A percentile compares a stretch with the other conserved stretches of the same genome.
Conservation (phyloP, 2,113 vertebrate species). For the Jaculus jaculus region DNA sequence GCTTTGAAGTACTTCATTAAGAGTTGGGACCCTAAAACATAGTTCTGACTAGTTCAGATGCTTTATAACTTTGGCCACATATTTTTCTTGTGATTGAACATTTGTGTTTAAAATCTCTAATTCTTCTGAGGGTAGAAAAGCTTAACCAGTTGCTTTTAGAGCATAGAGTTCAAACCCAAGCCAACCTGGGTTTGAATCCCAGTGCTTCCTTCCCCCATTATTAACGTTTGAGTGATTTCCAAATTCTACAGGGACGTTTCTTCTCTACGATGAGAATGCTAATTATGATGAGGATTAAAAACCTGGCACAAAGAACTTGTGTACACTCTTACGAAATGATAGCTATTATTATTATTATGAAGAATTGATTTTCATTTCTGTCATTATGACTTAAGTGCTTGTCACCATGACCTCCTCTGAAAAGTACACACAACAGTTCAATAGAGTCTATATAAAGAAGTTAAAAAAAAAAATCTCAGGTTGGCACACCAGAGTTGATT, state of each 20-base stretch:
- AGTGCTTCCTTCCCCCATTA: neutral
- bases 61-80: neutral
- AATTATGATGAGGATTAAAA: neutral
- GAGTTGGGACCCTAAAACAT: constrained; percentile 18
- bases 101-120: constrained; percentile 28
- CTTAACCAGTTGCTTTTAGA: neutral
- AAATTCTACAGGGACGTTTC: constrained; percentile 6
- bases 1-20: neutral
- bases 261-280: constrained; percentile 25
- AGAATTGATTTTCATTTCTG: constrained; percentile 17
- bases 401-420: neutral
- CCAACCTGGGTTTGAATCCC: constrained; percentile 35
- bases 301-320: neutral
- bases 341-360: neutral
- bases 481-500: neutral
- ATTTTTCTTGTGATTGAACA: neutral
- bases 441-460: constrained; percentile 50
- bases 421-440: neutral
- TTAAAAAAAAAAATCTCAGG: neutral
- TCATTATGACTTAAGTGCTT: neutral
- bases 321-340: neutral
- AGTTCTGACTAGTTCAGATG: constrained; percentile 25
- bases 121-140: neutral
- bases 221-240: constrained; percentile 41
- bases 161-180: constrained; percentile 8